These are phyloP conservation scores for Galeruca laticollis DNA, from an alignment of 2,888 invertebrate species.

Conservation along the genomic window DNA sequence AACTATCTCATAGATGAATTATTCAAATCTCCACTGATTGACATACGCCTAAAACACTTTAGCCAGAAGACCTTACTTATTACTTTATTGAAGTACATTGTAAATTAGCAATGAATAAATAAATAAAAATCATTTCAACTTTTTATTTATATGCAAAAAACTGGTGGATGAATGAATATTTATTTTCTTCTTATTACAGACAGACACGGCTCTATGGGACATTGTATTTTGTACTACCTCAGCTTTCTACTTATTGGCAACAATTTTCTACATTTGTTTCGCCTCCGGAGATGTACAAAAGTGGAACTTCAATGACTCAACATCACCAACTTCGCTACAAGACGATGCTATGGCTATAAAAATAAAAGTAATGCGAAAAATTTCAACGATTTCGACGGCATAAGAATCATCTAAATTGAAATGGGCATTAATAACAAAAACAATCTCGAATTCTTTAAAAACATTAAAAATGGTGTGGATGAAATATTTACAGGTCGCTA, in stretches of 20 bases:
- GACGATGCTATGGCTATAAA: conserved; percentile 16
- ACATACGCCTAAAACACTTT: too few relatives aligned
- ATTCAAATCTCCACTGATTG: too few relatives aligned
- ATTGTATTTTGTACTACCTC: conserved; percentile 81
- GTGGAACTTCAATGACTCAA: conserved; percentile 70
- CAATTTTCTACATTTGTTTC: conserved; percentile 77
- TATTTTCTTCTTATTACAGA: conserved; percentile 68
- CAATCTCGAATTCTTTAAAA: not conserved
- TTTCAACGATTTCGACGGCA: conserved; percentile 24
- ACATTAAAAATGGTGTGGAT: not conserved
- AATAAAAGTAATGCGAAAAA: conserved; percentile 34
- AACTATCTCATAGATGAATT: too few relatives aligned
- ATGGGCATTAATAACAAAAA: not conserved
- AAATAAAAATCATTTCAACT: too few relatives aligned
- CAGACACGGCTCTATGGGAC: conserved; percentile 76
- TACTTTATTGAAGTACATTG: too few relatives aligned
- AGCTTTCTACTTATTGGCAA: conserved; percentile 76
- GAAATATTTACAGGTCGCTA: not conserved
- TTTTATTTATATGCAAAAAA: conserved; percentile 1
- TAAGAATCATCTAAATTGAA: conserved; percentile 1
- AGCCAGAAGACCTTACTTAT: too few relatives aligned
- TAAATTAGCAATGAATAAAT: too few relatives aligned
- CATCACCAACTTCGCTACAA: not conserved
- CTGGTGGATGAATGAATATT: not conserved
- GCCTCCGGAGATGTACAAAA: conserved; percentile 75